These are phyloP conservation scores for Eristalinus sepulchralis DNA, from an alignment of 2,888 invertebrate species.

Conservation along the genomic window DNA sequence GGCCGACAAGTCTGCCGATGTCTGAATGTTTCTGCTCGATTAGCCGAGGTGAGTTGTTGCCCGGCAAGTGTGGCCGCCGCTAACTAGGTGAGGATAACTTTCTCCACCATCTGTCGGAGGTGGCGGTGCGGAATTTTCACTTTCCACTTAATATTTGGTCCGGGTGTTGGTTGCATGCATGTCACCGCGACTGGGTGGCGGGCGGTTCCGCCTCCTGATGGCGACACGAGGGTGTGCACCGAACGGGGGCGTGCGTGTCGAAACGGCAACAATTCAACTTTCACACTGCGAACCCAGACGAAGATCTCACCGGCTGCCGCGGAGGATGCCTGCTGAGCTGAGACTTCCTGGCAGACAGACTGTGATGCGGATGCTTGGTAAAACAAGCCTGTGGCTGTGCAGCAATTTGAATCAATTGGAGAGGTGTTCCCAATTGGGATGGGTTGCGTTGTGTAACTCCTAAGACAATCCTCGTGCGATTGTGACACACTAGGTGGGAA, in stretches of 20 bases:
- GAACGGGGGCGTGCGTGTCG: slow-evolving; percentile 17
- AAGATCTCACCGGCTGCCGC: not conserved
- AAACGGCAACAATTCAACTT: slow-evolving; percentile 18
- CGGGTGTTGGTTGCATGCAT: not conserved
- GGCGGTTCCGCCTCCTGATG: not conserved
- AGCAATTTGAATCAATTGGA: not conserved
- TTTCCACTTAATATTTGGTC: slow-evolving; percentile 31
- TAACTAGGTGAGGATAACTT: slow-evolving; percentile 61
- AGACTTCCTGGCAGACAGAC: slow-evolving; percentile 3
- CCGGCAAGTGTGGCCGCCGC: slow-evolving; percentile 39
- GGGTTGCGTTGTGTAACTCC: not conserved
- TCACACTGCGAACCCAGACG: slow-evolving; percentile 11
- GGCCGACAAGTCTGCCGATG: not conserved
- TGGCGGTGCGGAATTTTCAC: slow-evolving; percentile 41
- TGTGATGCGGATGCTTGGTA: not conserved
- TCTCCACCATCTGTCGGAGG: slow-evolving; percentile 28
- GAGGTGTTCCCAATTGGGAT: not conserved
- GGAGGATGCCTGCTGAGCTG: not conserved
- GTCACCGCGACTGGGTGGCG: not conserved
- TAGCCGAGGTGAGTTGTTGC: slow-evolving; percentile 34
- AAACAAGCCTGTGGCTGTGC: not conserved
- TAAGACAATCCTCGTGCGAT: too few species aligned
- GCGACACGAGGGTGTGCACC: not conserved
- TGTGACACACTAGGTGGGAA: not conserved
- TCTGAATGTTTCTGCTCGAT: slow-evolving; percentile 30